phyloP scores from a whole-genome alignment of 1,140 invertebrate species.

The Euwallacea fornicatus region DNA sequence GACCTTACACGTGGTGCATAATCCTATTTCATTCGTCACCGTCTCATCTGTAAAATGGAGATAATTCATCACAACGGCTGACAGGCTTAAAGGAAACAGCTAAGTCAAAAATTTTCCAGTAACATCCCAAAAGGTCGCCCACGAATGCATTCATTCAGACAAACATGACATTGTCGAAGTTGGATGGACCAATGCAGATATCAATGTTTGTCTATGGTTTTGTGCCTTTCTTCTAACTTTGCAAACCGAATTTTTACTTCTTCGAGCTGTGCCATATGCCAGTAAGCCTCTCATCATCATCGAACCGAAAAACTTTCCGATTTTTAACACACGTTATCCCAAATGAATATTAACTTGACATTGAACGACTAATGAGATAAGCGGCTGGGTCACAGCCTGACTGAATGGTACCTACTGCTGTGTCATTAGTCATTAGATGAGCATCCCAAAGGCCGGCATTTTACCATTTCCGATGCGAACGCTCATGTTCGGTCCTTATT shows the following conservation, averaged over 20 bases:
- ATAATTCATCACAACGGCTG: not conserved
- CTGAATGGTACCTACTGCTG: not conserved
- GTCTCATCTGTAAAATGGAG: not conserved
- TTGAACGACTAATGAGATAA: conserved; percentile 4
- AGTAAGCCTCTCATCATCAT: not conserved
- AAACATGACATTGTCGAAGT: not conserved
- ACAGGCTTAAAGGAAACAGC: not conserved
- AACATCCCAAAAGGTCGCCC: not conserved
- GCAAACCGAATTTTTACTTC: not conserved
- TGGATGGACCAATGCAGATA: not conserved
- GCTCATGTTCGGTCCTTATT: too few relatives aligned
- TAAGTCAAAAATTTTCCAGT: not conserved
- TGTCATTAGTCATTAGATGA: not conserved
- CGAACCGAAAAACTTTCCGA: too few relatives aligned
- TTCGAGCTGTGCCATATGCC: not conserved
- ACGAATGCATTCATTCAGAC: not conserved
- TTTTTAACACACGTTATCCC: too few relatives aligned
- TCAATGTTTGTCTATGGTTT: too few relatives aligned
- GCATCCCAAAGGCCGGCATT: not conserved
- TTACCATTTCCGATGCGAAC: too few relatives aligned
- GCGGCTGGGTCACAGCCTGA: not conserved
- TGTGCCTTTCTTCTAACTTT: not conserved
- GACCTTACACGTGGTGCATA: too few relatives aligned
- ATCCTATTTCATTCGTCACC: not conserved
- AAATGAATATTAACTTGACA: conserved; percentile 1